A percentile compares a stretch with the other conserved stretches of the same genome.
phyloP scores from a whole-genome alignment of 2,888 invertebrate species.

The Dolichopus griseipennis region DNA sequence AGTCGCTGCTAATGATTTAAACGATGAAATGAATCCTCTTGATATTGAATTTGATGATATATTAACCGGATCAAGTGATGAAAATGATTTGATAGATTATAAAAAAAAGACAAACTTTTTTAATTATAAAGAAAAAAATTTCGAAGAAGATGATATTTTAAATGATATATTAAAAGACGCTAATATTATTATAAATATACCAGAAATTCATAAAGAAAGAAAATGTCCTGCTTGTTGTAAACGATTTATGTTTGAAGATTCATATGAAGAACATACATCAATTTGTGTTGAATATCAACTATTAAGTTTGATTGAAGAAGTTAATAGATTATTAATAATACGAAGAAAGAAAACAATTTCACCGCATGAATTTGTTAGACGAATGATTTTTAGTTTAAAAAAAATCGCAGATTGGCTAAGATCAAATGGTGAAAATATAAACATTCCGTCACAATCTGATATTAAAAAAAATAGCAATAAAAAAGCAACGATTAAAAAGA shows the following conservation, averaged over 20 bases:
- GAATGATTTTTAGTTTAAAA: slow-evolving; percentile 40
- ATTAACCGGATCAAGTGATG: slow-evolving; percentile 30
- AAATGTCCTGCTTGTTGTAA: slow-evolving; percentile 39
- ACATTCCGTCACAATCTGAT: background rate
- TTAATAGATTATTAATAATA: slow-evolving; percentile 35
- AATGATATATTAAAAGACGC: slow-evolving; percentile 34
- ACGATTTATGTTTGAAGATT: slow-evolving; percentile 41
- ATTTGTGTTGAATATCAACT: slow-evolving; percentile 40
- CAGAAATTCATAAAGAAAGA: slow-evolving; percentile 39
- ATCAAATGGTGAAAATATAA: slow-evolving; percentile 33
- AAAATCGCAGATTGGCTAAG: slow-evolving; percentile 39
- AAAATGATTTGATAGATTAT: slow-evolving; percentile 29
- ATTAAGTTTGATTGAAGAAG: slow-evolving; percentile 33
- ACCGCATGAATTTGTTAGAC: slow-evolving; percentile 40
- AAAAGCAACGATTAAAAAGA: slow-evolving; percentile 19
- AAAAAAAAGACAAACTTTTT: slow-evolving; percentile 32
- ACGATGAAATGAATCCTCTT: background rate
- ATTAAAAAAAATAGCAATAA: slow-evolving; percentile 19
- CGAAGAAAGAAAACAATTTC: slow-evolving; percentile 37
- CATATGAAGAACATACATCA: slow-evolving; percentile 36
- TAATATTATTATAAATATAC: slow-evolving; percentile 38
- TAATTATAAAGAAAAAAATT: slow-evolving; percentile 39
- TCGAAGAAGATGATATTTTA: slow-evolving; percentile 41
- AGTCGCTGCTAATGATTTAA: background rate
- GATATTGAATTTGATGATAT: slow-evolving; percentile 8